Percentiles rank a stretch among this genome's conserved stretches.
Evolutionary conservation across 1,140 invertebrate genomes (phyloP).

Genomic region (Bombus consobrinus): DNA sequence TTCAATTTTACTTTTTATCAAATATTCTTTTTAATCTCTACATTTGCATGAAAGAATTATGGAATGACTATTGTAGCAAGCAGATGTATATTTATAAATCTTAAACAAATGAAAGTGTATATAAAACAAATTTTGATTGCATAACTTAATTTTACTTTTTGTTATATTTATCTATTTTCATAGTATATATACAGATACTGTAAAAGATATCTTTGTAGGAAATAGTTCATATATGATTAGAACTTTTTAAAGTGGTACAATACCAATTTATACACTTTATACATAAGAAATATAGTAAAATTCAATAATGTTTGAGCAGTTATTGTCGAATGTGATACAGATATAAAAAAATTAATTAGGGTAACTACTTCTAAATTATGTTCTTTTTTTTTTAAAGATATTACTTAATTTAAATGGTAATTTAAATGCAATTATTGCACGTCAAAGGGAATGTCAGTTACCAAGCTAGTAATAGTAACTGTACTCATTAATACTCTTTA

Average conservation of each 20-base stretch:
- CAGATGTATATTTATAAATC: not conserved
- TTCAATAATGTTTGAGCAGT: conserved; percentile 5
- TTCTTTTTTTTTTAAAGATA: not conserved
- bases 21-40: not conserved
- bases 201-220: not conserved
- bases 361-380: not conserved
- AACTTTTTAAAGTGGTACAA: not conserved
- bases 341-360: conserved; percentile 3
- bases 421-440: not conserved
- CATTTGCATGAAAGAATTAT: not conserved
- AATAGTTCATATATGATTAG: not conserved
- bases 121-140: not conserved
- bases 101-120: not conserved
- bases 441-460: not conserved
- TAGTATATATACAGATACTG: conserved; percentile 1
- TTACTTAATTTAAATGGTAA: conserved; percentile 16
- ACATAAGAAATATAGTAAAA: not conserved
- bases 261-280: conserved; percentile 12
- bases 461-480: not conserved
- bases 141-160: conserved; percentile 8
- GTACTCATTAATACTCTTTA: not conserved
- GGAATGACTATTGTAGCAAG: not conserved
- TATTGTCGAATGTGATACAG: conserved; percentile 5
- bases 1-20: conserved; percentile 21
- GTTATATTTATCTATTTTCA: not conserved